These are phyloP conservation scores for Tenebrosternarchus preto DNA, from an alignment of 2,113 vertebrate species.

Conservation along the genomic window DNA sequence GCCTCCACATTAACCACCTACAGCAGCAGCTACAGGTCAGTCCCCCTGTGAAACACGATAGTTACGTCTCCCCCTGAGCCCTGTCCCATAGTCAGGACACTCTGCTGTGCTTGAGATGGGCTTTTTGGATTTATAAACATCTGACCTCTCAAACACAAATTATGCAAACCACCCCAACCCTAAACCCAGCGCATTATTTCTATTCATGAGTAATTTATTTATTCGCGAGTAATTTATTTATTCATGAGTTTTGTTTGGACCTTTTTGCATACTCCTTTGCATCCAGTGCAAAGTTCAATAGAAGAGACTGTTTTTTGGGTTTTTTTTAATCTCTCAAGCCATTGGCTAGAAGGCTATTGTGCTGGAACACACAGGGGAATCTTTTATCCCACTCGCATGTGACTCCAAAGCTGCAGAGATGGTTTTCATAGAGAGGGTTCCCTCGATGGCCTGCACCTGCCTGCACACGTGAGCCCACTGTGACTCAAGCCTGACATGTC, in stretches of 20 bases:
- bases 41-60: neutral
- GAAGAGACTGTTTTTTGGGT: neutral
- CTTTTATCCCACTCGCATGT: neutral
- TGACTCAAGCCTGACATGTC: constrained; percentile 13
- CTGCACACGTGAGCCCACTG: neutral
- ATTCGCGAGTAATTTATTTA: neutral
- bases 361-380: neutral
- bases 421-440: neutral
- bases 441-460: neutral
- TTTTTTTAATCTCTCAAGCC: neutral
- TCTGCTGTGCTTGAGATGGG: neutral
- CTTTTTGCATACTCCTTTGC: neutral
- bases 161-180: neutral
- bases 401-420: neutral
- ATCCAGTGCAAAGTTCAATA: neutral
- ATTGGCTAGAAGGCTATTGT: neutral
- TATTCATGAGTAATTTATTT: neutral
- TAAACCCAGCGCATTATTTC: neutral
- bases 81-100: constrained; percentile 28
- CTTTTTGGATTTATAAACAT: neutral
- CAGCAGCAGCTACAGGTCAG: constrained; percentile 84
- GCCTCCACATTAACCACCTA: constrained; percentile 76
- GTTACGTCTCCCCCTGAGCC: neutral
- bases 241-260: neutral
- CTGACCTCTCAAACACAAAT: constrained; percentile 1